These are phyloP conservation scores for Lordiphosa stackelbergi DNA, from an alignment of 1,140 invertebrate genomes.

Conservation along the genomic window DNA sequence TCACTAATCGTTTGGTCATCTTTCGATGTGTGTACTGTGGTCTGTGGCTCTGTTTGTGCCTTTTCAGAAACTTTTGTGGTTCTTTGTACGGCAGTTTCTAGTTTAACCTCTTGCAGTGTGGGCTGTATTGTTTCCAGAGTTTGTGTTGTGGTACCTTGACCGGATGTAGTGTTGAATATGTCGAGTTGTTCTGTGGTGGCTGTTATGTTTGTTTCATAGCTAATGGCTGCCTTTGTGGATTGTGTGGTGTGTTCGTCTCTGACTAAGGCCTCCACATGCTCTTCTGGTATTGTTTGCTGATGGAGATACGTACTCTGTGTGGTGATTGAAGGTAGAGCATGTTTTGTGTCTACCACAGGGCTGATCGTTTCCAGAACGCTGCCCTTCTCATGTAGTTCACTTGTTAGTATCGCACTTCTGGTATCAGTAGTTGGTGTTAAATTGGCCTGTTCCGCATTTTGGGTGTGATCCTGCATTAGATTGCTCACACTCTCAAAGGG, in stretches of 20 bases:
- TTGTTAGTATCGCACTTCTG: conserved; percentile 29
- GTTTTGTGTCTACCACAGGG: conserved; percentile 8
- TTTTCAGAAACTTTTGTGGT: conserved; percentile 11
- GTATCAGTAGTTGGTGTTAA: conserved; percentile 1
- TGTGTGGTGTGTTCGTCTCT: conserved; percentile 11
- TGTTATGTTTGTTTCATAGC: conserved; percentile 27
- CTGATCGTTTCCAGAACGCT: conserved; percentile 21
- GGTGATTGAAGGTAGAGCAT: conserved; percentile 26
- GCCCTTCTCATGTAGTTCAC: conserved; percentile 32
- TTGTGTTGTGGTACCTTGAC: neutral
- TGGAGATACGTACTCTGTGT: conserved; percentile 46
- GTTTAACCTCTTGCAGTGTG: conserved; percentile 3
- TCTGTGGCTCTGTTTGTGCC: conserved; percentile 30
- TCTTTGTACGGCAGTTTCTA: conserved; percentile 30
- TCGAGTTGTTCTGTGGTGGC: conserved; percentile 27
- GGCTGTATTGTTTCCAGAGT: conserved; percentile 16
- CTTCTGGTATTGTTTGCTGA: conserved; percentile 38
- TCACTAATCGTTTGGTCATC: conserved; percentile 16
- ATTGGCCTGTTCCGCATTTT: conserved; percentile 34
- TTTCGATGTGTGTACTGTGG: conserved; percentile 16
- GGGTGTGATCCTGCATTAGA: conserved; percentile 38
- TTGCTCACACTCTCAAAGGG: conserved; percentile 55
- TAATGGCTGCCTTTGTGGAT: conserved; percentile 27
- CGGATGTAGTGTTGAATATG: conserved; percentile 14
- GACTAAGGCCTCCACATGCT: conserved; percentile 25